phyloP scores from a whole-genome alignment of 2,113 vertebrate genomes.

The Mesoclemmys tuberculata region DNA sequence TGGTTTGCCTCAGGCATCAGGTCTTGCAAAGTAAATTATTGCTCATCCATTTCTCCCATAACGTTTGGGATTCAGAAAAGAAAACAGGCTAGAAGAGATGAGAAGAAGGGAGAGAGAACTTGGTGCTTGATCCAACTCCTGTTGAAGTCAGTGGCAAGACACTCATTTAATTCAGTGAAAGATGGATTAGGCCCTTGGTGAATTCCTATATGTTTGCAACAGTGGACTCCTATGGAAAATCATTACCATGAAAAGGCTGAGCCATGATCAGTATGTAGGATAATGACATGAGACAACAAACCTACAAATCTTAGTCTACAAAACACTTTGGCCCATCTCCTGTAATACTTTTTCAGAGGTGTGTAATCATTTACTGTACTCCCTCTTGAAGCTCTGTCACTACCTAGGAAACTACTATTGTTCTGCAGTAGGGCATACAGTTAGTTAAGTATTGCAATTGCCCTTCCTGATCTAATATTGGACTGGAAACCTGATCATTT shows the following conservation, averaged over 20 bases:
- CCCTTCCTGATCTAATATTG: not conserved
- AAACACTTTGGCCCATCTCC: not conserved
- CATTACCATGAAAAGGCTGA: not conserved
- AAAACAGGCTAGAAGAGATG: not conserved
- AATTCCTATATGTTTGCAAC: not conserved
- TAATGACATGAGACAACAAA: not conserved
- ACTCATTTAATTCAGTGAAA: not conserved
- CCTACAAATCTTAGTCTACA: not conserved
- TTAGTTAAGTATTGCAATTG: not conserved
- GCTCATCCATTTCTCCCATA: not conserved
- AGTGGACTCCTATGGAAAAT: not conserved
- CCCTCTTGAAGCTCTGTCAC: not conserved
- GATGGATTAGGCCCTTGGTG: not conserved
- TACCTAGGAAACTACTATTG: not conserved
- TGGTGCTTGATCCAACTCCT: not conserved
- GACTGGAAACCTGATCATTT: not conserved
- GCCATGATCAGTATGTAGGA: not conserved
- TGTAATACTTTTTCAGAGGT: not conserved
- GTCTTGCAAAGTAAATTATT: not conserved
- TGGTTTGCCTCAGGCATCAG: not conserved
- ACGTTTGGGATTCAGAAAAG: slow-evolving; percentile 2
- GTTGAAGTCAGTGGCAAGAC: not conserved
- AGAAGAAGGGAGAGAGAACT: not conserved
- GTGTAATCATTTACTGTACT: not conserved
- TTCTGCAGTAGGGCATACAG: not conserved